Evolutionary conservation across 2,113 vertebrate genomes (phyloP), one percentile per base, ranked within the genome.

Genomic region (Pollachius pollachius): DNA sequence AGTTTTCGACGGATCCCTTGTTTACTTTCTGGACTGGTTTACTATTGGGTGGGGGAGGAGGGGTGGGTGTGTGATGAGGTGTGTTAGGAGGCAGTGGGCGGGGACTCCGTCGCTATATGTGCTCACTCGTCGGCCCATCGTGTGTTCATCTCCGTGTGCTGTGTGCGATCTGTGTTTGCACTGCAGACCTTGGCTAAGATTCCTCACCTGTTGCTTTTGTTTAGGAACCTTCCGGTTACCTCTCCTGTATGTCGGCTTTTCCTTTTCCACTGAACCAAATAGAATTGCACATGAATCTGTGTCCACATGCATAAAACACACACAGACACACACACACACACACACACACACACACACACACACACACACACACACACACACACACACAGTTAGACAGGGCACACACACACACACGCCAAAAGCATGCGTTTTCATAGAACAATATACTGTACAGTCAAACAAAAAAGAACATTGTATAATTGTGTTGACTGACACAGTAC

Each of bases 151-250:
- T 78, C 57, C 62, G 52, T 15, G 69, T 79, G 68, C 15, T n/a
- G 41, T 70, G 72, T 63, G 74, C 79, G 30, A 17, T 65, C 16
- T 80, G 67, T 78, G 18, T 21, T 64, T 76, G 76, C 71, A 79
- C 83, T 80, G 69, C 64, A 80, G 79, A 87, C 82, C 68, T 84
- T 82, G 78, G 82, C 81, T 80, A 82, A 85, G 81, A 81, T 80
- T 74, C 64, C 83, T 67, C 83, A 60, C 69, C 75, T 79, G 84
- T 72, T 61, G 56, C 74, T 87, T 60, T 63, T 81, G 59, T 67
- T 75, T 68, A 75, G 76, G 81, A 12, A 12, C 19, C 19, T 25
- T 62, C 78, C 76, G 72, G 41, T 48, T 48, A 11, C 41, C 41
- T 48, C 41, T 48, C 41, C 41, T 9, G 41, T 48, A 48, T 12